Evolutionary conservation across 2,113 vertebrate species (phyloP), one percentile per base, ranked within the genome.

Genomic region (Lampris megalopsis): DNA sequence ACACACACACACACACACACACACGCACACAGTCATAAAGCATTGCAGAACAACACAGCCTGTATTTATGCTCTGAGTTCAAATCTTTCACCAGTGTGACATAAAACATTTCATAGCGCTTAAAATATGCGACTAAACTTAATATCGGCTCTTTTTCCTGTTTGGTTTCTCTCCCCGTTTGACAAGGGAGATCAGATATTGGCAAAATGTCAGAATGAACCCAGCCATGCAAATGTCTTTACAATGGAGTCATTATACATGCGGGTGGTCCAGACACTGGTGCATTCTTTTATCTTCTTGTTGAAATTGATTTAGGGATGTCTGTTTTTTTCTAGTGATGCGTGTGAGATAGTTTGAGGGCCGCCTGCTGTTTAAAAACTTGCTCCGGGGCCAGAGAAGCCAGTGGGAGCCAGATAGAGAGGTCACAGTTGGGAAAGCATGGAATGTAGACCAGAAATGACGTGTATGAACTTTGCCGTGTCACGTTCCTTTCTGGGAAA

Each of bases 361-460:
- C 48, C 41, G 70, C 40, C 53, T 61, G 56, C 56, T 58, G 66
- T 64, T 74, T 38, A 47, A 57, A 57, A 75, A 60, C 68, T 36
- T 41, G 53, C 60, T 58, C 45, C 8, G 1, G 41, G 76, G 63
- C 54, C 74, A 42, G 83, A 65, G 84, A 87, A 81, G 48, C 61
- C 83, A 63, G 77, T 66, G 86, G 84, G 83, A 89, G 82, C 79
- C 71, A 80, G 70, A 83, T 10, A 84, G 68, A 70, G 45, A 47
- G 37, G 64, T 69, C 72, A 71, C 65, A 74, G 54, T 80, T 78
- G 70, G 69, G 52, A 57, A 76, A 37, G 50, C 54, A 63, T 63
- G 65, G 86, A 89, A 89, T 88, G 86, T 45, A 9, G 70, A 83
- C 60, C 48, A 41, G 10, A 83, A 24, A 42, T 90, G 88, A 90